These are phyloP conservation scores for Cheilinus undulatus DNA, from an alignment of 2,113 vertebrate genomes.

Conservation along the genomic window DNA sequence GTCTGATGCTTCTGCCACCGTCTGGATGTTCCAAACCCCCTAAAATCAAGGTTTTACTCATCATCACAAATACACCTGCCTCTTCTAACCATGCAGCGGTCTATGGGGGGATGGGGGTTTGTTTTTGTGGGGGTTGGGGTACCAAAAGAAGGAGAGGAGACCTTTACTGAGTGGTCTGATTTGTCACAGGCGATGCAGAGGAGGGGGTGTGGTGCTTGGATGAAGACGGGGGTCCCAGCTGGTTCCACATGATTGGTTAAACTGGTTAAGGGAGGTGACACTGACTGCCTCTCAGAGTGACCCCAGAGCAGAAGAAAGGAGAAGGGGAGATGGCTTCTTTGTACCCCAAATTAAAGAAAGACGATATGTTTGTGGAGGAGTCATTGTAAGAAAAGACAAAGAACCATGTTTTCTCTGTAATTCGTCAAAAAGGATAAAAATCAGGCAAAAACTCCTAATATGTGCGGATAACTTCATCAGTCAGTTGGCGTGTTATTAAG, in stretches of 20 bases:
- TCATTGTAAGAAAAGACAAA: background rate
- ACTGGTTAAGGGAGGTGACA: slow-evolving; percentile 21
- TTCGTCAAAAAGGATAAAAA: background rate
- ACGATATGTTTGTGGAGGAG: background rate
- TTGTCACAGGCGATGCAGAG: slow-evolving; percentile 31
- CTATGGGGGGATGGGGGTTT: slow-evolving; percentile 20
- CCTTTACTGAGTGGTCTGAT: slow-evolving; percentile 3
- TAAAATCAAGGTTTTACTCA: background rate
- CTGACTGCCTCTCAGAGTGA: slow-evolving; percentile 23
- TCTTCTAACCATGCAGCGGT: background rate
- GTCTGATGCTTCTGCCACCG: background rate
- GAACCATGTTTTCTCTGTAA: too few relatives aligned
- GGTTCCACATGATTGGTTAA: slow-evolving; percentile 44
- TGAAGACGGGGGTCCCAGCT: background rate
- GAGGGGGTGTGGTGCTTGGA: background rate
- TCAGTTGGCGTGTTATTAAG: background rate
- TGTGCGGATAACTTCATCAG: background rate
- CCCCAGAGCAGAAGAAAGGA: slow-evolving; percentile 15
- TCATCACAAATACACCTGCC: slow-evolving; percentile 25
- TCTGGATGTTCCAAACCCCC: background rate
- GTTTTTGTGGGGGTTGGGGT: slow-evolving; percentile 27
- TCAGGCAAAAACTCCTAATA: too few relatives aligned
- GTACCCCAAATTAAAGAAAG: background rate
- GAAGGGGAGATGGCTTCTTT: background rate
- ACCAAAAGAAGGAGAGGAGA: background rate